Evolutionary conservation across 2,888 invertebrate species (phyloP), one percentile per base, ranked within the genome.

Genomic region (Coenonympha arcania): DNA sequence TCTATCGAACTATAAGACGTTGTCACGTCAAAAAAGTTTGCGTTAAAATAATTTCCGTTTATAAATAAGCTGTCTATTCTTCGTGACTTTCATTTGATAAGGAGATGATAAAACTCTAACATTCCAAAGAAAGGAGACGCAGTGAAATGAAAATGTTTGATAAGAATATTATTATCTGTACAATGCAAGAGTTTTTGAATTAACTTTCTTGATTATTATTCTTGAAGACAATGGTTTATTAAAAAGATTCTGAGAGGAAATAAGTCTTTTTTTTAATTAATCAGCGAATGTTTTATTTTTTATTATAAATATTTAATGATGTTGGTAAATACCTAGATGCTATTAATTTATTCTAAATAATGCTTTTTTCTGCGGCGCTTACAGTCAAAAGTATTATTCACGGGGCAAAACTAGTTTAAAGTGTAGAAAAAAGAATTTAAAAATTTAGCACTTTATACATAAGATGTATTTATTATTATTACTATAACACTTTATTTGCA

Each of bases 121-220:
- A 39, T 37, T 39, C 13, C 19, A 22, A 18, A 44, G 43, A 13
- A 19, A 20, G 36, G 39, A 46, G 15, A 19, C 13, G 24, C 49
- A 49, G 30, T 39, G 31, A 44, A 43, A 44, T 31, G 39, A 39
- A 49, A 49, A 49, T 49, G 22, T 39, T 49, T 44, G 44, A 49
- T 44, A 49, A 49, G 49, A 44, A 39, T n/a, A n/a, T n/a, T n/a
- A n/a, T 49, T 39, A 44, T 44, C 24, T 39, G 16, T 37, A 30
- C n/a, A 44, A 44, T 44, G 37, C 43, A 44, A 43, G 20, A 16
- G 13, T 44, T 50, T 44, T 4, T n/a, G 19, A 37, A 15, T 19
- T n/a, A 44, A 30, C 24, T 30, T 49, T 15, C 19, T n/a, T 11
- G 16, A 9, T 15, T 6, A 9, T 15, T 6, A 34, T 24, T 42